Conservation (phyloP, 2,113 vertebrate genomes). For the Microtus montanus region DNA sequence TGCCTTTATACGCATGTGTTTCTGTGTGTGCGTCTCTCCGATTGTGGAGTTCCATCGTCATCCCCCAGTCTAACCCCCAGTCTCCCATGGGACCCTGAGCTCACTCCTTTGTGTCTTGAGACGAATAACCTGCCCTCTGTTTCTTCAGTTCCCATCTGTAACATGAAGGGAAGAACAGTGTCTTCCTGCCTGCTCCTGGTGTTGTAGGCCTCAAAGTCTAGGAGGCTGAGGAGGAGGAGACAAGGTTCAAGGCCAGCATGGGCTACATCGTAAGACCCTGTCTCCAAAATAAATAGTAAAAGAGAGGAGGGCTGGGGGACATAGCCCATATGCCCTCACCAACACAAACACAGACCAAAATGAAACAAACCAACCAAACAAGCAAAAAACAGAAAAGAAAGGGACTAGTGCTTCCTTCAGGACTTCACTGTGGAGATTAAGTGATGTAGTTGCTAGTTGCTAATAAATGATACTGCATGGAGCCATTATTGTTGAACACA, state of each 20-base stretch:
- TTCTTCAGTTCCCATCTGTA: background rate
- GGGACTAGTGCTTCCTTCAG: background rate
- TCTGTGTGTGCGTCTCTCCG: background rate
- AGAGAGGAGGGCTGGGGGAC: background rate
- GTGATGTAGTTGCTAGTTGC: background rate
- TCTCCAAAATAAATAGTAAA: background rate
- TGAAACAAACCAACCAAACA: background rate
- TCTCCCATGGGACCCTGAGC: background rate
- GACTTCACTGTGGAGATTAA: background rate
- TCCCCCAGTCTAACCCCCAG: background rate
- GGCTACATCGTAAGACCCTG: background rate
- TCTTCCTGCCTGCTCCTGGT: too few relatives aligned
- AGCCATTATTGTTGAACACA: background rate
- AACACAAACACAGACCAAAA: background rate
- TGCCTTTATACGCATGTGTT: background rate
- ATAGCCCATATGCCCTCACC: background rate
- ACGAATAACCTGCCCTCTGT: background rate
- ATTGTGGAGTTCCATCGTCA: fast-evolving
- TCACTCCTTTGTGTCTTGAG: background rate
- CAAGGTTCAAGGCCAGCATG: background rate
- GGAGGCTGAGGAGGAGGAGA: background rate
- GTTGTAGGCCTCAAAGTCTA: background rate
- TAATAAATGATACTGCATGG: background rate
- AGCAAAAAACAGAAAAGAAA: background rate
- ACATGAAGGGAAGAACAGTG: background rate